Percentiles rank a stretch among this genome's conserved stretches.
Evolutionary conservation across 2,113 vertebrate genomes (phyloP).

Genomic region (Tursiops truncatus): DNA sequence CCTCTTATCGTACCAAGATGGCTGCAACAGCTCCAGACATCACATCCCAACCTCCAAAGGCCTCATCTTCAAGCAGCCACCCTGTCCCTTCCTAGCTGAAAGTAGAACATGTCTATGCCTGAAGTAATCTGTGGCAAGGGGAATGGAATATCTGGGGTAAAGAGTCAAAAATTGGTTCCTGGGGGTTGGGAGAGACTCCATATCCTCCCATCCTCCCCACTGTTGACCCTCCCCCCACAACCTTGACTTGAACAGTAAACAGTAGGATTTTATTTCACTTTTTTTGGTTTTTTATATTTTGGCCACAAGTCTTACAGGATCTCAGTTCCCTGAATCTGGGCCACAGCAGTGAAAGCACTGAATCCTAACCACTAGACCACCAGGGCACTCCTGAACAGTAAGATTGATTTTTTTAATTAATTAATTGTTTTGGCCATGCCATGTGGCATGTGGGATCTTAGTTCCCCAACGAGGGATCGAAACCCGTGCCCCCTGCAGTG

Average conservation of each 20-base stretch:
- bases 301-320: no score
- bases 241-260: not conserved
- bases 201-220: not conserved
- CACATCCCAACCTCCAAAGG: not conserved
- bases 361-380: not conserved
- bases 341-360: not conserved
- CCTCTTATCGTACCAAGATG: not conserved
- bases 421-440: no score
- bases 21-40: not conserved
- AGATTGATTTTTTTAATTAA: not conserved
- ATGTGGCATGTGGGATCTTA: no score
- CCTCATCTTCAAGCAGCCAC: not conserved
- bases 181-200: not conserved
- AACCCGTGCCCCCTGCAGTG: not conserved
- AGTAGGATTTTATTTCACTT: not conserved
- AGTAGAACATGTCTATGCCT: not conserved
- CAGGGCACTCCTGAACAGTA: not conserved
- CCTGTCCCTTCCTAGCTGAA: not conserved
- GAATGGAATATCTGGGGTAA: not conserved
- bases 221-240: not conserved
- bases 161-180: not conserved
- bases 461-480: no score
- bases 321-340: not conserved
- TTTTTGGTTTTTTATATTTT: not conserved
- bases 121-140: not conserved